These are phyloP conservation scores for Drosophila tropicalis DNA, from an alignment of 1,140 invertebrate genomes.

Conservation along the genomic window DNA sequence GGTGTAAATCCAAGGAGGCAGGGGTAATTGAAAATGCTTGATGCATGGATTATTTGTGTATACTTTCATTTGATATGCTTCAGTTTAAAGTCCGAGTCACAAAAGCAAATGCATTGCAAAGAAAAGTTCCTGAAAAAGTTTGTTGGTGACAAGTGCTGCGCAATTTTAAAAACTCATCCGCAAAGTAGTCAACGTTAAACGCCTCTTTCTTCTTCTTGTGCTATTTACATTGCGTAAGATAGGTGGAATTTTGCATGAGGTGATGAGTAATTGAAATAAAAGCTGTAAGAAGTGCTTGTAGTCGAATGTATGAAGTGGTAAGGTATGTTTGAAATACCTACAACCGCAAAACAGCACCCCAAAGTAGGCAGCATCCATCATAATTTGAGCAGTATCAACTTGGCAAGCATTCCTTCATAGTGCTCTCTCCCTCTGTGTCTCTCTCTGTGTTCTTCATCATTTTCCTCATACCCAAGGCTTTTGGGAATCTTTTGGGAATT, in stretches of 20 bases:
- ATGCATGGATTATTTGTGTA: constrained; percentile 44
- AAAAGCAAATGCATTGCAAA: constrained; percentile 8
- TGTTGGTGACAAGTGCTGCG: constrained; percentile 10
- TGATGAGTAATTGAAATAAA: constrained; percentile 74
- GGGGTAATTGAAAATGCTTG: constrained; percentile 51
- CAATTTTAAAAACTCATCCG: constrained; percentile 26
- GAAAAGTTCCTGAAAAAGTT: constrained; percentile 25
- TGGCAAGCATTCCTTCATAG: constrained; percentile 1
- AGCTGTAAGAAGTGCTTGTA: constrained; percentile 49
- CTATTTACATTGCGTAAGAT: constrained; percentile 31
- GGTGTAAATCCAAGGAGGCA: constrained; percentile 20
- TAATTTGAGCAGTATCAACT: constrained; percentile 33
- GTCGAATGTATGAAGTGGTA: no score
- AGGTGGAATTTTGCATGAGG: constrained; percentile 58
- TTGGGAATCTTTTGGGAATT: constrained; percentile 73
- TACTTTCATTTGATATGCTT: constrained; percentile 40
- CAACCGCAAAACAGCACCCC: constrained; percentile 9
- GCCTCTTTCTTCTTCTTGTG: background rate
- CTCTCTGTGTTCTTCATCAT: background rate
- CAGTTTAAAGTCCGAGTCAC: constrained; percentile 22
- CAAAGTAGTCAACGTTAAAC: background rate
- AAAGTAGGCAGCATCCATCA: constrained; percentile 48
- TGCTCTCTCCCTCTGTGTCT: no score
- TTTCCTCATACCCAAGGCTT: constrained; percentile 28
- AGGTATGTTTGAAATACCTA: background rate